A percentile compares a stretch with the other conserved stretches of the same genome.
phyloP scores from a whole-genome alignment of 2,113 vertebrate species.

The Oreotrochilus melanogaster region DNA sequence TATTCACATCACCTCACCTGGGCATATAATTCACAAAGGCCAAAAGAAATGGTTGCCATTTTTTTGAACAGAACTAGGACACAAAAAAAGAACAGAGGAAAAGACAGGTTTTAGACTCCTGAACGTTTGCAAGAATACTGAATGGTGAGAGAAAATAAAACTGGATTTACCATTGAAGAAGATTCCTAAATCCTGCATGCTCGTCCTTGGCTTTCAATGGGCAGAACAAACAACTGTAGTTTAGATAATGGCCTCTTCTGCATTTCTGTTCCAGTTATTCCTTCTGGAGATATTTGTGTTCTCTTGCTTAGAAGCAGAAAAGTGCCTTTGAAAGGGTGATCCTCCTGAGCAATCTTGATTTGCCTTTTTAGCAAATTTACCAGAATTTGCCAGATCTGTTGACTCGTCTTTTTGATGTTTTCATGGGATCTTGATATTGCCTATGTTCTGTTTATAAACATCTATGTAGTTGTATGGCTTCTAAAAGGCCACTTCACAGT shows the following conservation, averaged over 20 bases:
- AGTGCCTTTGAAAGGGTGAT: conserved; percentile 19
- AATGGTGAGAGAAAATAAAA: background rate
- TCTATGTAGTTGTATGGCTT: background rate
- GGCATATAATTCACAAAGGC: background rate
- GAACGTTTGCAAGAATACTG: background rate
- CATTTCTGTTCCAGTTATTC: background rate
- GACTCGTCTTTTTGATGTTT: conserved; percentile 31
- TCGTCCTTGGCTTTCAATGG: conserved; percentile 5
- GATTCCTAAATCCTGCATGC: background rate
- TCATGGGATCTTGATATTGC: background rate
- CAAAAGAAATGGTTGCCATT: background rate
- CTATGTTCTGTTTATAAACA: conserved; percentile 3
- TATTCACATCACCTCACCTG: background rate
- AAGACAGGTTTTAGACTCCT: background rate
- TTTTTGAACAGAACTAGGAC: background rate
- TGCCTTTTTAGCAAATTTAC: background rate
- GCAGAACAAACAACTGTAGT: background rate
- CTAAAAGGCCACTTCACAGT: background rate
- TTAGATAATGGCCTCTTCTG: conserved; percentile 1
- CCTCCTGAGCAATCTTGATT: background rate
- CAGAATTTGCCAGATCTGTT: conserved; percentile 25
- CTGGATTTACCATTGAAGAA: background rate
- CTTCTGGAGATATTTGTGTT: background rate
- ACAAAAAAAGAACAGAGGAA: background rate
- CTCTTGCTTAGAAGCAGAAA: conserved; percentile 21